These are phyloP conservation scores for Silurus lanzhouensis DNA, from an alignment of 2,797 vertebrate species.

Conservation along the genomic window DNA sequence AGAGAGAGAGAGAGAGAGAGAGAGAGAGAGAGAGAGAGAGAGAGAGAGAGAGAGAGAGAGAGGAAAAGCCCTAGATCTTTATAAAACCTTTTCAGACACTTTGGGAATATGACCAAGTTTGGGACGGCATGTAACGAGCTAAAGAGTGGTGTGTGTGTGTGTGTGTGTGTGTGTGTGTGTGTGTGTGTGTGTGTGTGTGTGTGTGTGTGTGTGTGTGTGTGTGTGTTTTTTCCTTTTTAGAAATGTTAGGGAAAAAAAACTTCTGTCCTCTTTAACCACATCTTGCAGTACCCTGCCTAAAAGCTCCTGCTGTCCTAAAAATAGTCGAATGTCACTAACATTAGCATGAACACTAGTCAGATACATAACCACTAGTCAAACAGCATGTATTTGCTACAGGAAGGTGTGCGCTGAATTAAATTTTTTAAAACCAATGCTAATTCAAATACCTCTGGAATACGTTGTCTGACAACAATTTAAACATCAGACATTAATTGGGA, in stretches of 20 bases:
- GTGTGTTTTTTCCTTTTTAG: neutral
- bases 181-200: too few relatives aligned
- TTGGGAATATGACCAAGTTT: conserved; percentile 42
- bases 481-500: too few relatives aligned
- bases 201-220: neutral
- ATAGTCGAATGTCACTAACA: too few relatives aligned
- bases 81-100: conserved; percentile 39
- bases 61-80: conserved; percentile 50
- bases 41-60: conserved; percentile 48
- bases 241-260: neutral
- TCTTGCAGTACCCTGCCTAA: neutral
- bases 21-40: conserved; percentile 58
- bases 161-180: too few relatives aligned
- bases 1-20: neutral
- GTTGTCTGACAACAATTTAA: too few relatives aligned
- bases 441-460: too few relatives aligned
- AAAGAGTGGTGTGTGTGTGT: neutral
- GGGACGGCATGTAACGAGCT: conserved; percentile 29
- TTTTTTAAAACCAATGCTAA: too few relatives aligned
- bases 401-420: neutral
- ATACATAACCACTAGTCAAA: neutral
- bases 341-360: neutral
- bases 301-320: neutral
- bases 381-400: neutral
- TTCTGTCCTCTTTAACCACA: neutral